These are phyloP conservation scores for Aepyceros melampus DNA, from an alignment of 2,113 vertebrate species.

Conservation along the genomic window DNA sequence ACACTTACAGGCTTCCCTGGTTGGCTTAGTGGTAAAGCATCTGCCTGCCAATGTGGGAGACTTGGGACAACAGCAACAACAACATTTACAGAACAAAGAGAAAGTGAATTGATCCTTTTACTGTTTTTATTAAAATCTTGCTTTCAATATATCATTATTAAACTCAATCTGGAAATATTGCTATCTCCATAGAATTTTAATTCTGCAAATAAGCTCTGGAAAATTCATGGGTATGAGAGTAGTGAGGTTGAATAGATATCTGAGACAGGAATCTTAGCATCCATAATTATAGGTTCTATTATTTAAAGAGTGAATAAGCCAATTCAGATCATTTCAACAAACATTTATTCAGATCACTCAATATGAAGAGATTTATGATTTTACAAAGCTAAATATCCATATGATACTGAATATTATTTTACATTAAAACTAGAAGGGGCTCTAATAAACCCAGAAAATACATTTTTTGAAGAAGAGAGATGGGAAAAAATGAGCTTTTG, in stretches of 20 bases:
- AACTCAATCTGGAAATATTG: not conserved
- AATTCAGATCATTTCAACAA: conserved; percentile 59
- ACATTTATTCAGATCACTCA: conserved; percentile 51
- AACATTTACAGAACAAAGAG: not conserved
- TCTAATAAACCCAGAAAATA: conserved; percentile 32
- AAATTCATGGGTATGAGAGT: conserved; percentile 8
- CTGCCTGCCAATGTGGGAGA: not conserved
- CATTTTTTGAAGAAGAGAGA: not conserved
- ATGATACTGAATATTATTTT: conserved; percentile 40
- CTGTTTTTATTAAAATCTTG: conserved; percentile 28
- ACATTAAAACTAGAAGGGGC: conserved; percentile 16
- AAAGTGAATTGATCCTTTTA: not conserved
- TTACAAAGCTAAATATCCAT: conserved; percentile 48
- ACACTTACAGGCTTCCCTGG: not conserved
- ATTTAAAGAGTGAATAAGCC: conserved; percentile 57
- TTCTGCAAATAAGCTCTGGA: conserved; percentile 48
- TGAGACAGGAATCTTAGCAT: conserved; percentile 41
- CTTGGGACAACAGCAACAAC: not conserved
- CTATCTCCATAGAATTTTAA: conserved; percentile 3
- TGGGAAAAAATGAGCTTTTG: not conserved
- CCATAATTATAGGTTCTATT: conserved; percentile 61
- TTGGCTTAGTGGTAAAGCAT: not conserved
- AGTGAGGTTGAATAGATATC: conserved; percentile 30
- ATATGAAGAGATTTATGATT: conserved; percentile 56
- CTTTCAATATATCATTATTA: not conserved